Evolutionary conservation across 92 coral and sea anemone genomes (phyloP).

Genomic region (Umimayanthus kanabou): DNA sequence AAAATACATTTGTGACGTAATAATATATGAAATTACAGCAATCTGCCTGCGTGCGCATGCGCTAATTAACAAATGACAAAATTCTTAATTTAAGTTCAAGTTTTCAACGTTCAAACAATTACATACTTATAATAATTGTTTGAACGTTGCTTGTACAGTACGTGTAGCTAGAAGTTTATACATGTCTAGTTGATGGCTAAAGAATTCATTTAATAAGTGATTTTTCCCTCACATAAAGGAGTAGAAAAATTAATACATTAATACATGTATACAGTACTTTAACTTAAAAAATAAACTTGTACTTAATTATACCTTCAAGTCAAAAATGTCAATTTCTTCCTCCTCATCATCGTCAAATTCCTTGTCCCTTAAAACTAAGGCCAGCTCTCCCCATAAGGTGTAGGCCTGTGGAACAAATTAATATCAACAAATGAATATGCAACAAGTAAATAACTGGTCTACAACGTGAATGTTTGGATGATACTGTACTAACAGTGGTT

Average conservation of each 20-base stretch:
- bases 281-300: background rate
- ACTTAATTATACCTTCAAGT: background rate
- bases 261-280: background rate
- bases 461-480: constrained; percentile 4
- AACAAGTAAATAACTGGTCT: background rate
- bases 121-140: no score
- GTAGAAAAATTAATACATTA: no score
- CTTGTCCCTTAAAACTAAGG: constrained; percentile 39
- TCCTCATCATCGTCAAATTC: constrained; percentile 55
- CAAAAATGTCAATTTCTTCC: constrained; percentile 42
- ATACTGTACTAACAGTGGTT: background rate
- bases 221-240: background rate
- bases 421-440: background rate
- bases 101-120: no score
- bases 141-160: no score
- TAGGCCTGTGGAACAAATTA: background rate
- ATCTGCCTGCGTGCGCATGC: no score
- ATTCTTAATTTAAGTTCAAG: no score
- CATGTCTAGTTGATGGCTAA: background rate
- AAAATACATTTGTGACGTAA: no score
- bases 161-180: no score
- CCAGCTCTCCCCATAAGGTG: constrained; percentile 53
- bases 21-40: no score
- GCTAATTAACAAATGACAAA: no score
- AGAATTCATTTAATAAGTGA: background rate